Evolutionary conservation across 2,888 invertebrate genomes (phyloP), one percentile per base, ranked within the genome.

Genomic region (Ischnura elegans): DNA sequence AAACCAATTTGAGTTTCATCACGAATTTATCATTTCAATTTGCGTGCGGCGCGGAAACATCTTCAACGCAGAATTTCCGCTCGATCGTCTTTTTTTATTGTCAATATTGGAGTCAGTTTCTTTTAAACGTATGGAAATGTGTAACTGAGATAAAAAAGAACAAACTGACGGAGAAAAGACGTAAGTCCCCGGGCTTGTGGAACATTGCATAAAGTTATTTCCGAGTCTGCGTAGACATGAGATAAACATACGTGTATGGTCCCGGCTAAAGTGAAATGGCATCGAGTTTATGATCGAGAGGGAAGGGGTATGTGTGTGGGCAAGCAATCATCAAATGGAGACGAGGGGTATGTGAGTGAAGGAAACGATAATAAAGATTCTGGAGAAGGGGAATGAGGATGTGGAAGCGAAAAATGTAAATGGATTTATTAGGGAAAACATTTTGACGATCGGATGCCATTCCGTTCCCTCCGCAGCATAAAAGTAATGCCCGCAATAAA

Each of bases 291-390:
- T 76, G 76, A 76, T 25, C 76, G 16, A 36, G 29, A 29, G 76
- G 36, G 76, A 16, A 36, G 19, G 25, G 13, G 61, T 25, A n/a
- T 61, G 36, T 36, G 16, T 76, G 76, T 25, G 61, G 61, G 76
- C 76, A 29, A 36, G 76, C 36, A 76, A 76, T 76, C 76, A 76
- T 29, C 76, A 76, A 76, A 76, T 76, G 76, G 76, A 76, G 76
- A 36, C 2, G 76, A 16, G 76, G 8, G 76, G 76, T 13, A 16
- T 76, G 36, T 29, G 13, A 76, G 76, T 29, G 76, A 16, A 76
- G 36, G 36, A 76, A 36, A 76, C 36, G 29, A 76, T 76, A 76
- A 76, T 76, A 76, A 76, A 76, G 76, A 76, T 8, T 76, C 36
- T 29, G 25, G 25, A 21, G 61, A 21, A 61, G 76, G 76, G 36